Conservation (phyloP, 2,888 invertebrate genomes). For the Apeira syringaria region DNA sequence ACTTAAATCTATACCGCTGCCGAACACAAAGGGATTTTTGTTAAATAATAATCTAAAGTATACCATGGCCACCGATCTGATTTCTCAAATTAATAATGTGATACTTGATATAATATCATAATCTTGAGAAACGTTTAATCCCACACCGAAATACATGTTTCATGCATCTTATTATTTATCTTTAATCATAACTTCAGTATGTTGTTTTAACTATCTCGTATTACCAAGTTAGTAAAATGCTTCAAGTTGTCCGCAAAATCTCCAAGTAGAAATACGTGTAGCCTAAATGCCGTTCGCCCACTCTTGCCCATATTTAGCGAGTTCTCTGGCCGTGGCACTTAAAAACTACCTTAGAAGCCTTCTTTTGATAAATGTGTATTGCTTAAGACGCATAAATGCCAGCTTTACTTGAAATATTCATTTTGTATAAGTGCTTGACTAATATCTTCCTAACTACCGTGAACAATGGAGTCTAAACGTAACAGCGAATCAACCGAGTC, state of each 20-base stretch:
- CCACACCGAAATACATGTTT: conserved; percentile 5
- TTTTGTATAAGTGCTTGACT: background rate
- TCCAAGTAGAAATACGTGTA: conserved; percentile 46
- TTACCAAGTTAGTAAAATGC: conserved; percentile 58
- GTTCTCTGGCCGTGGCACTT: conserved; percentile 56
- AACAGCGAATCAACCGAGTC: conserved; percentile 15
- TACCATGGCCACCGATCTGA: too few species aligned
- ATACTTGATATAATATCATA: too few species aligned
- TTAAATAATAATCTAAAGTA: too few species aligned
- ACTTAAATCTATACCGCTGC: too few species aligned
- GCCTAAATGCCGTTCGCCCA: conserved; percentile 74
- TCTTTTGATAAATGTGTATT: conserved; percentile 22
- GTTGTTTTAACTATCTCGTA: conserved; percentile 43
- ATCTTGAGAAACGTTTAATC: conserved; percentile 23
- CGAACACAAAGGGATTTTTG: too few species aligned
- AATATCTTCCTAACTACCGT: background rate
- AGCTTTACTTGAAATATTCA: background rate
- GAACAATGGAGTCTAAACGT: conserved; percentile 1
- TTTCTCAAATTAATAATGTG: too few species aligned
- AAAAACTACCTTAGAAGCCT: conserved; percentile 36
- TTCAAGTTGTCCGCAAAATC: conserved; percentile 56
- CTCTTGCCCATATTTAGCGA: conserved; percentile 55
- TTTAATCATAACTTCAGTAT: conserved; percentile 22
- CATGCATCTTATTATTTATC: conserved; percentile 11
- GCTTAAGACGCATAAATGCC: conserved; percentile 4